Conservation (phyloP, 1,140 invertebrate genomes). For the Laodelphax striatellus region DNA sequence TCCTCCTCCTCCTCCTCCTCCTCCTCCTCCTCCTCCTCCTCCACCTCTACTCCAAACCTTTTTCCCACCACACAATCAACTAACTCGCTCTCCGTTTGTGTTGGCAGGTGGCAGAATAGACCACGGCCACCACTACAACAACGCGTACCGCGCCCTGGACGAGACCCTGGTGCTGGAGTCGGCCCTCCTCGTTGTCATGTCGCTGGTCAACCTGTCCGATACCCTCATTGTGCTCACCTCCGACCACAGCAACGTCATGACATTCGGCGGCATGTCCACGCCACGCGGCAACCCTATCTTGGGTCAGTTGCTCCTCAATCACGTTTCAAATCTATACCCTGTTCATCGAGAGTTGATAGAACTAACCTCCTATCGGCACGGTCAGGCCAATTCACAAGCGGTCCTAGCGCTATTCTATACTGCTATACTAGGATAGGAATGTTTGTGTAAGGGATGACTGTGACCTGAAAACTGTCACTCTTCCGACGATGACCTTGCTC, state of each 20-base stretch:
- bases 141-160: slow-evolving; percentile 60
- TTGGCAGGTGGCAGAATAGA: slow-evolving; percentile 64
- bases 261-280: slow-evolving; percentile 57
- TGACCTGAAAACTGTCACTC: too few species aligned
- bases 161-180: slow-evolving; percentile 66
- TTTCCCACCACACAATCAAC: too few species aligned
- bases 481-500: too few species aligned
- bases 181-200: slow-evolving; percentile 52
- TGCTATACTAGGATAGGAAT: too few species aligned
- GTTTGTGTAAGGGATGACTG: too few species aligned
- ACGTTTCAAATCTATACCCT: too few species aligned
- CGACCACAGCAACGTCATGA: slow-evolving; percentile 72
- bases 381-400: too few species aligned
- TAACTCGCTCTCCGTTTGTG: too few species aligned
- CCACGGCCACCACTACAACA: slow-evolving; percentile 71
- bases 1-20: background rate
- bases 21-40: background rate
- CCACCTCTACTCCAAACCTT: background rate
- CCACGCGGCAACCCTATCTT: slow-evolving; percentile 52
- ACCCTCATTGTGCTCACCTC: slow-evolving; percentile 69
- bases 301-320: slow-evolving; percentile 42
- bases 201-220: slow-evolving; percentile 53
- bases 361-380: too few species aligned
- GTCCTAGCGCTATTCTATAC: too few species aligned
- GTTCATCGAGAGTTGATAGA: too few species aligned